Conservation (phyloP, 2,888 invertebrate species). For the Ecliptopera silaceata region DNA sequence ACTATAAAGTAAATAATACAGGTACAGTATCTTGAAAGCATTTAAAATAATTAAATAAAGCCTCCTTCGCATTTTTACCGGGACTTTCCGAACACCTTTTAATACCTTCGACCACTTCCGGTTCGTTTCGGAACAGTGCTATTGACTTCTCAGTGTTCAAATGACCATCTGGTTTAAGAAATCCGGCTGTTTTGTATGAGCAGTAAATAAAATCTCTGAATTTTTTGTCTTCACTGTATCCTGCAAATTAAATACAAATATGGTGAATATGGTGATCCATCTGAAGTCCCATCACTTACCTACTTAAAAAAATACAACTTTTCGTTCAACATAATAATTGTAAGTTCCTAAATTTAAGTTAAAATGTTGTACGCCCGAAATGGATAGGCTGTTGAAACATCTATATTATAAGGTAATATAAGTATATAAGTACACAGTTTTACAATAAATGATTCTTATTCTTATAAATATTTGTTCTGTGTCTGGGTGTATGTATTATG, state of each 20-base stretch:
- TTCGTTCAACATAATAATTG: too few species aligned
- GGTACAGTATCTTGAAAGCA: slow-evolving; percentile 30
- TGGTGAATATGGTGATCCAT: too few species aligned
- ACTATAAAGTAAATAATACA: slow-evolving; percentile 11
- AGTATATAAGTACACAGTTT: too few species aligned
- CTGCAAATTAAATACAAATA: slow-evolving; percentile 3
- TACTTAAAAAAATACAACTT: too few species aligned
- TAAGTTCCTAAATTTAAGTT: too few species aligned
- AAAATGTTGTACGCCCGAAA: too few species aligned
- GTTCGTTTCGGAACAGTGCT: slow-evolving; percentile 13
- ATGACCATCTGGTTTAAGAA: slow-evolving; percentile 14
- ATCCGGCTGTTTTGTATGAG: slow-evolving; percentile 20
- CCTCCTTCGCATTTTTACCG: slow-evolving; percentile 18
- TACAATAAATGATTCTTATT: too few species aligned
- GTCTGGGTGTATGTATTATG: too few species aligned
- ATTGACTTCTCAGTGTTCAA: slow-evolving; percentile 16
- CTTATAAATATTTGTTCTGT: too few species aligned
- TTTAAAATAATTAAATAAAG: slow-evolving; percentile 27
- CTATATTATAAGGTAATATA: too few species aligned
- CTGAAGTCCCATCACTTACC: too few species aligned
- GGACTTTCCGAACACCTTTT: slow-evolving; percentile 17
- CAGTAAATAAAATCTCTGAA: slow-evolving; percentile 31
- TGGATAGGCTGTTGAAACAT: too few species aligned
- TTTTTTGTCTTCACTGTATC: slow-evolving; percentile 20
- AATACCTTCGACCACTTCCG: slow-evolving; percentile 10